Conservation (phyloP, 2,888 invertebrate genomes). For the Branchellion lobata region DNA sequence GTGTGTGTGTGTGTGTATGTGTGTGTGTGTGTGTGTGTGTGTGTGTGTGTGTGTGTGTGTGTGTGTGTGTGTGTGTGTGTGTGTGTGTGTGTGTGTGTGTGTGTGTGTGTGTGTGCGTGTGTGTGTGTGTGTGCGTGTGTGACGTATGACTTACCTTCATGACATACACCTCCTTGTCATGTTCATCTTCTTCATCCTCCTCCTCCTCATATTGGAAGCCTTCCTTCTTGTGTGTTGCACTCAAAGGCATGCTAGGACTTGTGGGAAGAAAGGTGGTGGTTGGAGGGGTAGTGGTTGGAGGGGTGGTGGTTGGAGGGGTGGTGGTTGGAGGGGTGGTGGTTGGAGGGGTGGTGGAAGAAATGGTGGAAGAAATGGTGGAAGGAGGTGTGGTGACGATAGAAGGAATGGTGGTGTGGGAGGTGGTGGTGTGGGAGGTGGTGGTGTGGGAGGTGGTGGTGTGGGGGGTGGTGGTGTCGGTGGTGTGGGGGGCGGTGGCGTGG, state of each 20-base stretch:
- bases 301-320: neutral
- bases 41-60: no score
- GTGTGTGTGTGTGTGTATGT: no score
- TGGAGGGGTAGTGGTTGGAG: neutral
- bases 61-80: no score
- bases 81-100: no score
- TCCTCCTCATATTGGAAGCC: no score
- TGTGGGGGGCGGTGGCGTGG: neutral
- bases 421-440: neutral
- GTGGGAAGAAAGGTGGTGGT: neutral
- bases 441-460: neutral
- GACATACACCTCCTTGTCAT: conserved; percentile 9
- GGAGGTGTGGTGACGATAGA: neutral
- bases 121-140: no score
- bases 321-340: neutral
- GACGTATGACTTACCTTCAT: neutral
- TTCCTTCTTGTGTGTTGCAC: no score
- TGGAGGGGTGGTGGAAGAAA: neutral
- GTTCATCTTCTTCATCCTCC: neutral
- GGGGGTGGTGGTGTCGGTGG: neutral
- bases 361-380: neutral
- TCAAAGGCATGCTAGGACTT: no score
- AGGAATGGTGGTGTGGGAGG: neutral
- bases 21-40: no score
- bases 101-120: no score